Evolutionary conservation across 2,888 invertebrate genomes (phyloP), one percentile per base, ranked within the genome.

Genomic region (Phymatocera aterrima): DNA sequence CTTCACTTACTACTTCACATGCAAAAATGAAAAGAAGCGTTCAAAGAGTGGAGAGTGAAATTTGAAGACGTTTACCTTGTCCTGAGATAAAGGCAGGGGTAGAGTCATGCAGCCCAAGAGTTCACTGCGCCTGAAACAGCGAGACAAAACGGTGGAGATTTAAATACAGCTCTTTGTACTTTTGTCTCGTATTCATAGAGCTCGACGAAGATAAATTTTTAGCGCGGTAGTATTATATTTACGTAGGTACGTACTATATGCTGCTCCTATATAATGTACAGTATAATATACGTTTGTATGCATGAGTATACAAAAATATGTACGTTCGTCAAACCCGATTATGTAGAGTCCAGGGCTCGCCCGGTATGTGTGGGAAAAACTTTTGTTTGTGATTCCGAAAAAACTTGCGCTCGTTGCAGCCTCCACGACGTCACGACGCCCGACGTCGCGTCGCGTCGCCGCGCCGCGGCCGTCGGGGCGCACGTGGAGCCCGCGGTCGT

Each of bases 31-130:
- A 2, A 10, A 21, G 6, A 51, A 18, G 24, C 24, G 24, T 57
- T 12, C 24, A 28, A 57, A 28, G 12, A 28, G 12, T 34, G 12
- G 15, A 12, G 64, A 24, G 43, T 72, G 10, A 43, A 31, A n/a
- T 78, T 68, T n/a, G 48, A 37, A 40, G 77, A 37, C 18, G 74
- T 43, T 68, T 81, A 94, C 94, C 94, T 93, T 93, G 89, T 94
- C 94, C 91, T 95, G 93, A 85, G 95, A 94, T 93, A 96, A 94
- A 91, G 95, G 95, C 87, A 97, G 93, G 85, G 96, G 96, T 92
- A 97, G 96, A 91, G 97, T 97, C 95, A 96, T 96, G 91, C 97
- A 97, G 93, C 97, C 98, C 92, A 98, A 93, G 91, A 97, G 96
- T 92, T 97, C 97, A 93, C 97, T 97, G 92, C 96, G 95, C 93